Conservation (phyloP, 2,113 vertebrate species). For the Blennius ocellaris region DNA sequence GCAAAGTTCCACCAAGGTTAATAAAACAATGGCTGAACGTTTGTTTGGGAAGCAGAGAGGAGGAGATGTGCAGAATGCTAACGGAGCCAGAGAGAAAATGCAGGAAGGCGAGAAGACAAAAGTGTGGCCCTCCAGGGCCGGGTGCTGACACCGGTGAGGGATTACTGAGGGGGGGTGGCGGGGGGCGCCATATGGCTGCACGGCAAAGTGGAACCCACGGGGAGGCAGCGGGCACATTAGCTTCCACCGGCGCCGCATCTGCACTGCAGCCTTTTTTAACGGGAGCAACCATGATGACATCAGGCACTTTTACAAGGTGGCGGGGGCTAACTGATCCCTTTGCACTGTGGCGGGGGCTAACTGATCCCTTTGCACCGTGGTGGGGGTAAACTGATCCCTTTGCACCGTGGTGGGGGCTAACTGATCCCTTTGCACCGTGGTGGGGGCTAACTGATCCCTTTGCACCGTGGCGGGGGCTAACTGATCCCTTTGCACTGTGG, state of each 20-base stretch:
- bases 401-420: no score
- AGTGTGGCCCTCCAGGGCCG: conserved; percentile 74
- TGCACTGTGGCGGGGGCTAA: no score
- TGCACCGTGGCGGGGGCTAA: no score
- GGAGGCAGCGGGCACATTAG: conserved; percentile 76
- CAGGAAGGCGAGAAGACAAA: conserved; percentile 61
- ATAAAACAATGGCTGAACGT: conserved; percentile 65
- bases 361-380: no score
- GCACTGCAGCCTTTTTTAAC: conserved; percentile 76
- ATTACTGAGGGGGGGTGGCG: conserved; percentile 73
- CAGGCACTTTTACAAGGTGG: conserved; percentile 47
- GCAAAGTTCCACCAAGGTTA: conserved; percentile 69
- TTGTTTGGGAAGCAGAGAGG: background rate
- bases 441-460: no score
- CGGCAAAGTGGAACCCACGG: conserved; percentile 73
- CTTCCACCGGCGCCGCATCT: conserved; percentile 73
- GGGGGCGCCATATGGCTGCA: conserved; percentile 74
- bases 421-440: no score
- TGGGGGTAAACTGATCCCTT: no score
- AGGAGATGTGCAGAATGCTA: conserved; percentile 40
- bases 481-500: no score
- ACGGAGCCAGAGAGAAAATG: conserved; percentile 9
- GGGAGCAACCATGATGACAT: conserved; percentile 78
- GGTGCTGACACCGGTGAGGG: conserved; percentile 76
- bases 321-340: no score